Conservation (phyloP, 1,140 invertebrate species). For the Microplitis mediator region DNA sequence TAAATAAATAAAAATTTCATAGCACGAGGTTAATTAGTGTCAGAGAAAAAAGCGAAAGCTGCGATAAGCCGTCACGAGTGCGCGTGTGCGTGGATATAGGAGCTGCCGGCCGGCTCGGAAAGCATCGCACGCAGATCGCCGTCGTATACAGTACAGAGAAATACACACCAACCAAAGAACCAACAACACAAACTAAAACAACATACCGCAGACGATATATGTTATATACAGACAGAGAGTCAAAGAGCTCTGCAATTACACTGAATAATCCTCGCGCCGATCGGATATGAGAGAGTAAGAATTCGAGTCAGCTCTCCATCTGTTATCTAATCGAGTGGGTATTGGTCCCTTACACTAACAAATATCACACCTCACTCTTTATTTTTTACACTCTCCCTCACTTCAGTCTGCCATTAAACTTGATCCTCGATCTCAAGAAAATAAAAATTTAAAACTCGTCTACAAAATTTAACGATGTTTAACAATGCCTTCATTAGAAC, state of each 20-base stretch:
- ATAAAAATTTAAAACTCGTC: background rate
- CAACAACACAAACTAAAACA: background rate
- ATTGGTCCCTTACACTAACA: background rate
- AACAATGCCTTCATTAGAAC: no score
- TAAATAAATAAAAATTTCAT: background rate
- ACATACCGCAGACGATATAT: constrained; percentile 21
- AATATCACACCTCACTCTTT: constrained; percentile 21
- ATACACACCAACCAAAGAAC: background rate
- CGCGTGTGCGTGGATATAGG: constrained; percentile 26
- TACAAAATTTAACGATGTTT: background rate
- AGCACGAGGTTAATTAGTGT: constrained; percentile 17
- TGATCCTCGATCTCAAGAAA: background rate
- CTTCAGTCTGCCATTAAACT: background rate
- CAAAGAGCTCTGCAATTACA: constrained; percentile 34
- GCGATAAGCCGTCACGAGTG: constrained; percentile 19
- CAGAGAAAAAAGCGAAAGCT: constrained; percentile 2
- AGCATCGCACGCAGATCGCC: constrained; percentile 3
- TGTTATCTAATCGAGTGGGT: constrained; percentile 42
- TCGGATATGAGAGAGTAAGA: constrained; percentile 39
- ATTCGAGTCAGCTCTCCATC: constrained; percentile 32
- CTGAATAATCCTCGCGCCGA: constrained; percentile 41
- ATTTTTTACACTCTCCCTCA: constrained; percentile 6
- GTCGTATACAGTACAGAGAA: background rate
- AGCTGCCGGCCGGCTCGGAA: no score
- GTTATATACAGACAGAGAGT: constrained; percentile 20